Evolutionary conservation across 2,113 vertebrate genomes (phyloP).

Genomic region (Amphilophus citrinellus): DNA sequence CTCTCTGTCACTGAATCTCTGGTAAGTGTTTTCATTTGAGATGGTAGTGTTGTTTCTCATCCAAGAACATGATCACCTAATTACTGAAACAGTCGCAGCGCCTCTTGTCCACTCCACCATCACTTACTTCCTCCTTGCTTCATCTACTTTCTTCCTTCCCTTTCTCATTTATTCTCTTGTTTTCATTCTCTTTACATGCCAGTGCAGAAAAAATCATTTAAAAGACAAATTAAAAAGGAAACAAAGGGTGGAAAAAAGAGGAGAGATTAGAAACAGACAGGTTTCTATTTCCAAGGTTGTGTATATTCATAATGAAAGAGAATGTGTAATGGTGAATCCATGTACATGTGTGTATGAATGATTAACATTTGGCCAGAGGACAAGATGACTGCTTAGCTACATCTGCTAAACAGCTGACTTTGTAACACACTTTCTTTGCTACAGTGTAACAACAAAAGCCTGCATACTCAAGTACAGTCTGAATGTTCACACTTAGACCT

Average conservation of each 20-base stretch:
- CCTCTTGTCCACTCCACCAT: slow-evolving; percentile 29
- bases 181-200: background rate
- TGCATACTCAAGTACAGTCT: background rate
- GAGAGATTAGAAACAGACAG: background rate
- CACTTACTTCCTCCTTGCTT: background rate
- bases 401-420: background rate
- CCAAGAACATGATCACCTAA: slow-evolving; percentile 39
- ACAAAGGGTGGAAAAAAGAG: background rate
- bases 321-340: background rate
- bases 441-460: background rate
- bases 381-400: background rate
- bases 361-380: background rate
- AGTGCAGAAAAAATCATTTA: background rate
- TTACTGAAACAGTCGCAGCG: slow-evolving; percentile 35
- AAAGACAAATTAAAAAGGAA: background rate
- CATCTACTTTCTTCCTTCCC: background rate
- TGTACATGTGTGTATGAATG: background rate
- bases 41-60: slow-evolving; percentile 38
- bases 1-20: slow-evolving; percentile 18
- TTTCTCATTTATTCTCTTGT: slow-evolving; percentile 19
- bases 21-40: slow-evolving; percentile 27
- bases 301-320: background rate
- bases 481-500: background rate
- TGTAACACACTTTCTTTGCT: background rate
- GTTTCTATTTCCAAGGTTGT: background rate